These are phyloP conservation scores for Tachyglossus aculeatus DNA, from an alignment of 2,797 vertebrate species.

Conservation along the genomic window DNA sequence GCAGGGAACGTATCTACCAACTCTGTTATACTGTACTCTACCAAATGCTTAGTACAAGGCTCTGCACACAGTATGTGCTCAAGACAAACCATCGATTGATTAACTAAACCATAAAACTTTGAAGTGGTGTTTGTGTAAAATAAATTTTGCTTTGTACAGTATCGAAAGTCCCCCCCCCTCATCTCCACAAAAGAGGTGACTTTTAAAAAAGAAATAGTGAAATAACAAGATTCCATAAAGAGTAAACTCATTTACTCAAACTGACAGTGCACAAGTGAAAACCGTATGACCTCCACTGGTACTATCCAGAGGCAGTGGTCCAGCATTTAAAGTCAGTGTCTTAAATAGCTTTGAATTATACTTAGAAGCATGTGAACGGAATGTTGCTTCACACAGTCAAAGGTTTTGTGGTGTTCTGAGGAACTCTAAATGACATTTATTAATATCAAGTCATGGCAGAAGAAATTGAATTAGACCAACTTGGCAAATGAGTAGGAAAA, in stretches of 20 bases:
- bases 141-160: too few species aligned
- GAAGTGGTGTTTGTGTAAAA: too few species aligned
- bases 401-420: conserved; percentile 28
- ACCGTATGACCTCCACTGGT: conserved; percentile 52
- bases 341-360: conserved; percentile 54
- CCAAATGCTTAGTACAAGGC: too few species aligned
- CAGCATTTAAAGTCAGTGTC: conserved; percentile 24
- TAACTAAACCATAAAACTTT: too few species aligned
- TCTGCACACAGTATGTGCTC: too few species aligned
- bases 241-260: conserved; percentile 23
- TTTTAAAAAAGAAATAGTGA: neutral
- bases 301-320: conserved; percentile 45
- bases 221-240: neutral
- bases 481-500: too few species aligned
- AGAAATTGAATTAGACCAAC: neutral
- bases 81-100: too few species aligned
- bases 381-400: conserved; percentile 56
- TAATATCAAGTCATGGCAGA: conserved; percentile 8
- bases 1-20: too few species aligned
- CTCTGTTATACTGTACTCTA: too few species aligned
- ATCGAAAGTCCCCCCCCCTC: too few species aligned
- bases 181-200: too few species aligned
- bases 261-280: conserved; percentile 39
- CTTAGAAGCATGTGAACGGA: conserved; percentile 44
- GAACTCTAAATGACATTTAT: conserved; percentile 29